These are phyloP conservation scores for Cavia aperea DNA, from an alignment of 2,113 vertebrate genomes.

Conservation along the genomic window DNA sequence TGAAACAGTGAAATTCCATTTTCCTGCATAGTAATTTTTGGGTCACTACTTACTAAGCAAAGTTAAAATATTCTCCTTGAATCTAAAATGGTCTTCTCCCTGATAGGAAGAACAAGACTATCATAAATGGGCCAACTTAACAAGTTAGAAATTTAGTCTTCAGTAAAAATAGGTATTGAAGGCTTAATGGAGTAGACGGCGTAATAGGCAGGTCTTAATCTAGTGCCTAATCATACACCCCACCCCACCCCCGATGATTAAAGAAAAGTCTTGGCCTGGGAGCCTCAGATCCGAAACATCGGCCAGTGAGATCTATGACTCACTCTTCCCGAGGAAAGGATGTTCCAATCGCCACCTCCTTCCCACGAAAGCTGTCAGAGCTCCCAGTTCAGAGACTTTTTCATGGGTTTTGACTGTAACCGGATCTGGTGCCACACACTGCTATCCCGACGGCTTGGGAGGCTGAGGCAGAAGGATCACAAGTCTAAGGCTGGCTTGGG, in stretches of 20 bases:
- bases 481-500: not conserved
- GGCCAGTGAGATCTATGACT: not conserved
- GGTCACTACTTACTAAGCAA: slow-evolving; percentile 43
- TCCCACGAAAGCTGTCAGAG: not conserved
- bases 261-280: not conserved
- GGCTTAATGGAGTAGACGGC: not conserved
- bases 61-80: slow-evolving; percentile 28
- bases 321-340: not conserved
- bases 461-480: not conserved
- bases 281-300: not conserved
- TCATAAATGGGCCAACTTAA: not conserved
- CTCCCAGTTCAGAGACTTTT: not conserved
- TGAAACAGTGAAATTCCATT: slow-evolving; percentile 22
- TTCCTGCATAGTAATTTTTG: slow-evolving; percentile 34
- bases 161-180: slow-evolving; percentile 4
- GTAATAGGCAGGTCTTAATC: not conserved
- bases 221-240: not conserved
- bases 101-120: not conserved
- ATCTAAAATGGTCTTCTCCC: slow-evolving; percentile 48
- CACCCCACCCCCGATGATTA: not conserved
- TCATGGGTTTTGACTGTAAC: not conserved
- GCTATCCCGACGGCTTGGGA: not conserved
- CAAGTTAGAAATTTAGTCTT: slow-evolving; percentile 12
- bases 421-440: not conserved
- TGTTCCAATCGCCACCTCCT: not conserved